Conservation (phyloP, 2,888 invertebrate genomes). For the Drosophila borborema region DNA sequence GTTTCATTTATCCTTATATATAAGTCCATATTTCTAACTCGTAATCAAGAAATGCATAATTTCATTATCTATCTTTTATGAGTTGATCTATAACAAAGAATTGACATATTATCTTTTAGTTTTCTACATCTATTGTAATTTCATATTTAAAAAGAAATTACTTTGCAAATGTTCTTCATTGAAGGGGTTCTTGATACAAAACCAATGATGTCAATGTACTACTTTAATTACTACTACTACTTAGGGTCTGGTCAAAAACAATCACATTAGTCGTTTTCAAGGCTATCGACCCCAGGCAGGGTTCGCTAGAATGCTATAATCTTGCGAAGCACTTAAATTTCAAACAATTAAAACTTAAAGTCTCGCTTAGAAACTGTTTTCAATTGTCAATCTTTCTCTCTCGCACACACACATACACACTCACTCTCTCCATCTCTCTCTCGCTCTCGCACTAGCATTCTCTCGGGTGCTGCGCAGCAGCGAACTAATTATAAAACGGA, state of each 20-base stretch:
- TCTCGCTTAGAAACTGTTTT: slow-evolving; percentile 73
- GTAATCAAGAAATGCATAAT: too few relatives aligned
- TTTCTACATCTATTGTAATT: background rate
- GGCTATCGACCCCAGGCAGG: slow-evolving; percentile 1
- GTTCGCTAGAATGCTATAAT: slow-evolving; percentile 52
- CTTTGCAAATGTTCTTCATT: background rate
- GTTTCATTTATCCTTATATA: too few relatives aligned
- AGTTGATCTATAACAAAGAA: background rate
- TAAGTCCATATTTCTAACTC: too few relatives aligned
- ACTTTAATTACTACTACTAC: too few relatives aligned
- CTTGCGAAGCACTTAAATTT: slow-evolving; percentile 66
- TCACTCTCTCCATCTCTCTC: background rate
- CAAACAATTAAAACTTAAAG: slow-evolving; percentile 81
- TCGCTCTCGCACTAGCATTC: background rate
- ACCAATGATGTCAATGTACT: background rate
- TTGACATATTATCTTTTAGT: background rate
- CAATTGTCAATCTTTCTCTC: slow-evolving; percentile 19
- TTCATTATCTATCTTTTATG: too few relatives aligned
- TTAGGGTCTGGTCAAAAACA: slow-evolving; percentile 58
- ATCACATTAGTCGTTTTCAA: slow-evolving; percentile 68
- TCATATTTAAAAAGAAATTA: background rate
- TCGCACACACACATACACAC: too few relatives aligned
- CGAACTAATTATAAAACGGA: slow-evolving; percentile 82
- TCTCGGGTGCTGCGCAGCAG: slow-evolving; percentile 33
- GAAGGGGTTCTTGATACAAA: background rate